Conservation (phyloP, 2,888 invertebrate species). For the Baronia brevicornis region DNA sequence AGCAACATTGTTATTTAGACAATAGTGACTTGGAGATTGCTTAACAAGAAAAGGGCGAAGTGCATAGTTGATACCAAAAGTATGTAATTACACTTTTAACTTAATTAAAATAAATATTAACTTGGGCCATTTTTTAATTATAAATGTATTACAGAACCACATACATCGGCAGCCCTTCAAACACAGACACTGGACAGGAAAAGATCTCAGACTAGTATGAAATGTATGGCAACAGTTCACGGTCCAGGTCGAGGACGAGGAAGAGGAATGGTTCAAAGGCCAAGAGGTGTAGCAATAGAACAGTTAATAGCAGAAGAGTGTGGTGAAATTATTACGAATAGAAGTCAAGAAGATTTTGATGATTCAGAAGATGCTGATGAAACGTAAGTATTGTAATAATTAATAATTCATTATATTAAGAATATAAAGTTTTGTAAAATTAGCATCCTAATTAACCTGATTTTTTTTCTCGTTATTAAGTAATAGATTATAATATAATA, state of each 20-base stretch:
- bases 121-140: not conserved
- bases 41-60: no score
- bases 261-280: slow-evolving; percentile 47
- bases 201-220: slow-evolving; percentile 39
- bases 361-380: slow-evolving; percentile 78
- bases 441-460: no score
- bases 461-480: no score
- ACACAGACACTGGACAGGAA: slow-evolving; percentile 65
- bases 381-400: slow-evolving; percentile 36
- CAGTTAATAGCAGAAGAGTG: slow-evolving; percentile 67
- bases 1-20: no score
- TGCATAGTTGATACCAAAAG: no score
- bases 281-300: slow-evolving; percentile 57
- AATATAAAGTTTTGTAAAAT: not conserved
- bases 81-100: no score
- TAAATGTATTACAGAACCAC: slow-evolving; percentile 47
- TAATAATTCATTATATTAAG: not conserved
- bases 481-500: no score
- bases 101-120: slow-evolving; percentile 2
- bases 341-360: slow-evolving; percentile 73
- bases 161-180: slow-evolving; percentile 65
- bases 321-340: slow-evolving; percentile 53
- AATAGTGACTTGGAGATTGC: no score
- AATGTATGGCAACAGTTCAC: slow-evolving; percentile 62
- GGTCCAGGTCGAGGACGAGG: slow-evolving; percentile 46